phyloP scores from a whole-genome alignment of 2,797 vertebrate genomes.

The Aselliscus stoliczkanus region DNA sequence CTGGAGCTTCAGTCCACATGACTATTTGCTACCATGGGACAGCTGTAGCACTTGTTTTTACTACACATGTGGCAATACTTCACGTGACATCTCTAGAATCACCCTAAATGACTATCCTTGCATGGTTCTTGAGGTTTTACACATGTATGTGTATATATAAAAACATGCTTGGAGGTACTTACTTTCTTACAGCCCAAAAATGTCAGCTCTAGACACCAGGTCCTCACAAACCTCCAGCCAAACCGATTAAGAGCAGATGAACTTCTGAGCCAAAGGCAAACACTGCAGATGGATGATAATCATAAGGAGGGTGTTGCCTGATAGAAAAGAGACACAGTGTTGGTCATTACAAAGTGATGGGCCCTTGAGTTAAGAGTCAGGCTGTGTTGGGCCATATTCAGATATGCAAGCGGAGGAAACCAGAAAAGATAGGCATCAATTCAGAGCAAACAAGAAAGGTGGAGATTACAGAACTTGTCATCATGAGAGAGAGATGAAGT shows the following conservation, averaged over 20 bases:
- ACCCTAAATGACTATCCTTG: not conserved
- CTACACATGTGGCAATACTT: not conserved
- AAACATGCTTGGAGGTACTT: not conserved
- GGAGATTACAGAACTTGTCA: not conserved
- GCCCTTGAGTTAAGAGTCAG: not conserved
- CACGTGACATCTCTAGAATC: not conserved
- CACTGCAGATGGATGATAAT: not conserved
- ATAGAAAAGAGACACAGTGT: not conserved
- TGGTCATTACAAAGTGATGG: not conserved
- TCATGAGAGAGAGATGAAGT: not conserved
- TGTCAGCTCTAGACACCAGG: not conserved
- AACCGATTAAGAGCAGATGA: not conserved
- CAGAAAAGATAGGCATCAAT: not conserved
- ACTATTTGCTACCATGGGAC: not conserved
- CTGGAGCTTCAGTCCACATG: not conserved
- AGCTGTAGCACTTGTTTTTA: not conserved
- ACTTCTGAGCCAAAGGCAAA: not conserved
- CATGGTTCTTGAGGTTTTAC: not conserved
- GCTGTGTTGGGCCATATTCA: not conserved
- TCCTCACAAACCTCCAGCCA: not conserved
- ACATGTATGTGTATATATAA: not conserved
- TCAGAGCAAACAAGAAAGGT: not conserved
- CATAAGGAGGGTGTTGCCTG: not conserved
- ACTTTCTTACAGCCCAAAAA: not conserved
- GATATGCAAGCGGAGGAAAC: not conserved